phyloP scores from a whole-genome alignment of 2,113 vertebrate species.

The Neogale vison region DNA sequence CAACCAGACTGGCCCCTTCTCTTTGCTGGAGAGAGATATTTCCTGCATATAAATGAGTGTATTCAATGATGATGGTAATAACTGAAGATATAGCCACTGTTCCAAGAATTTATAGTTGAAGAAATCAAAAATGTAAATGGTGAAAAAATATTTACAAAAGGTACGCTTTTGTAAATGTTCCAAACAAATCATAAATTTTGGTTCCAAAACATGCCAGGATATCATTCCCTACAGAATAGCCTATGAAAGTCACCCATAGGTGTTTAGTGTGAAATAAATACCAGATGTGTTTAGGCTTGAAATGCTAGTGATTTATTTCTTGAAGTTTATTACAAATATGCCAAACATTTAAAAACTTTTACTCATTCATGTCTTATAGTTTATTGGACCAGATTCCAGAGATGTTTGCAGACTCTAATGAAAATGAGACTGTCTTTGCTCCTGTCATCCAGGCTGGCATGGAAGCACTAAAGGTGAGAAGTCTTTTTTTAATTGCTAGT shows the following conservation, averaged over 20 bases:
- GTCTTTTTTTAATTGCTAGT: not conserved
- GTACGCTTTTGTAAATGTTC: not conserved
- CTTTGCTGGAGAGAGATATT: not conserved
- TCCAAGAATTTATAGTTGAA: not conserved
- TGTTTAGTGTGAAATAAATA: not conserved
- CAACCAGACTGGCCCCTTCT: not conserved
- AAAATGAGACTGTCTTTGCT: constrained; percentile 95
- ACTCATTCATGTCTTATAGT: constrained; percentile 77
- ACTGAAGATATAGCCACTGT: not conserved
- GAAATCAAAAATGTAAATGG: not conserved
- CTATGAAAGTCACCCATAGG: not conserved
- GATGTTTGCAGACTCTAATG: constrained; percentile 95
- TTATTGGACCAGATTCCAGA: constrained; percentile 97
- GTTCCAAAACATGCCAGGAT: not conserved
- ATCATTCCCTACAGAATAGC: not conserved
- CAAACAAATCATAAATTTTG: not conserved
- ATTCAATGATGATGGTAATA: not conserved
- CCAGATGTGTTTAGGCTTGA: not conserved
- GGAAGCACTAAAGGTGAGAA: constrained; percentile 95
- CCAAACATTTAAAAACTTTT: not conserved
- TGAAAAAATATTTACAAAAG: not conserved
- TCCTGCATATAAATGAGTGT: not conserved
- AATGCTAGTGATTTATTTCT: not conserved
- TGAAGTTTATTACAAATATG: not conserved
- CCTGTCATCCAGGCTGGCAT: constrained; percentile 96